Conservation (phyloP, 2,797 vertebrate species). For the Poliocrania exsul region DNA sequence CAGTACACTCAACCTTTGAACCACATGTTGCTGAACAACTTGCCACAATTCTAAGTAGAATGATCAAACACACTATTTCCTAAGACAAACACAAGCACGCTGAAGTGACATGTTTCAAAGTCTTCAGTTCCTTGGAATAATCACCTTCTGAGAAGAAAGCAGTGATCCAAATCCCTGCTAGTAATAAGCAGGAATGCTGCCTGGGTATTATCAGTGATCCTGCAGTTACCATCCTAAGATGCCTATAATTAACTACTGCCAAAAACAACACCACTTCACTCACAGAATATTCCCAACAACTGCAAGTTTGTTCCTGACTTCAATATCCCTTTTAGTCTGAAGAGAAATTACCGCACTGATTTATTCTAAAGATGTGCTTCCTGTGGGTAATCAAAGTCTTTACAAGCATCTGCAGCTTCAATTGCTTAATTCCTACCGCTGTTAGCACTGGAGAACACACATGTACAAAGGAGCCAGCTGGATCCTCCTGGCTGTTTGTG, state of each 20-base stretch:
- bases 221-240: conserved; percentile 21
- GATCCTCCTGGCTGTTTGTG: not conserved
- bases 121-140: not conserved
- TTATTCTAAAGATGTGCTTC: conserved; percentile 53
- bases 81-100: not conserved
- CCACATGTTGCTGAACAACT: not conserved
- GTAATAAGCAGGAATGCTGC: conserved; percentile 31
- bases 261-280: conserved; percentile 39
- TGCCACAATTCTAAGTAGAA: not conserved
- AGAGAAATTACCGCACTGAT: conserved; percentile 40
- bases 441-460: conserved; percentile 12
- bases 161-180: conserved; percentile 21
- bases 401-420: conserved; percentile 23
- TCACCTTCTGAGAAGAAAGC: conserved; percentile 7
- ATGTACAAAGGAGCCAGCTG: conserved; percentile 16
- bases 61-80: not conserved
- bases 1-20: not conserved
- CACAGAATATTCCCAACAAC: conserved; percentile 33
- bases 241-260: conserved; percentile 11
- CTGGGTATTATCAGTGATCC: conserved; percentile 38
- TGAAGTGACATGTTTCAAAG: not conserved
- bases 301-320: conserved; percentile 61
- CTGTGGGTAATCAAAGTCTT: conserved; percentile 55
- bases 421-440: not conserved
- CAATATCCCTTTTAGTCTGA: conserved; percentile 31